Evolutionary conservation across 2,797 vertebrate species (phyloP), one percentile per base, ranked within the genome.

Genomic region (Okamejei kenojei): DNA sequence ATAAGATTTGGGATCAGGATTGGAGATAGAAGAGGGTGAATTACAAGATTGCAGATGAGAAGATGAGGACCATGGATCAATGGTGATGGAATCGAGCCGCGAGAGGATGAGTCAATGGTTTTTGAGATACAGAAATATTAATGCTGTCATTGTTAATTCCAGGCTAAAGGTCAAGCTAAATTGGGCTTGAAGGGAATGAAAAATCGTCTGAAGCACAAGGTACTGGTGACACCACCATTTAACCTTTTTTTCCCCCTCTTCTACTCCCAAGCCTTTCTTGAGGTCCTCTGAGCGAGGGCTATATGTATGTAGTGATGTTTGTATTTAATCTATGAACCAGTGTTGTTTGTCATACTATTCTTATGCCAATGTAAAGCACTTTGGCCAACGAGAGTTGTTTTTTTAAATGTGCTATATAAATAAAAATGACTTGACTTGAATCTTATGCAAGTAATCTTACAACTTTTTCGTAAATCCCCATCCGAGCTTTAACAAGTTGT

Each of bases 151-250:
- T 68, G 8, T 7, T 73, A 94, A 86, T 95, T 93, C 1, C 93
- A 98, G 97, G 95, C 96, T 93, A 97, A 96, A 95, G 95, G 94
- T 93, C 94, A 97, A 29, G 95, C 96, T 90, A 98, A 95, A 94
- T 96, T 96, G 0, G 95, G 97, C 90, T 94, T 97, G 93, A 98
- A 96, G 95, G 95, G 94, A 7, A 80, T 96, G 94, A 95, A 95
- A 79, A 97, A 94, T 92, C 94, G 97, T 61, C 95, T 98, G 54
- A 95, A 94, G 74, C 95, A 96, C 91, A 98, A 98, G 97, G 98
- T 98, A 88, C n/a, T 21, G 15, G 1, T 32, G 63, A n/a, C n/a
- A 32, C n/a, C 61, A 88, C n/a, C 61, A 35, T 68, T 65, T 35
- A 65, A 9, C n/a, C 3, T 63, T 86, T 32, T 68, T 17, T 35